A percentile compares a stretch with the other conserved stretches of the same genome.
Evolutionary conservation across 2,888 invertebrate species (phyloP).

Genomic region (Drosophila helvetica): DNA sequence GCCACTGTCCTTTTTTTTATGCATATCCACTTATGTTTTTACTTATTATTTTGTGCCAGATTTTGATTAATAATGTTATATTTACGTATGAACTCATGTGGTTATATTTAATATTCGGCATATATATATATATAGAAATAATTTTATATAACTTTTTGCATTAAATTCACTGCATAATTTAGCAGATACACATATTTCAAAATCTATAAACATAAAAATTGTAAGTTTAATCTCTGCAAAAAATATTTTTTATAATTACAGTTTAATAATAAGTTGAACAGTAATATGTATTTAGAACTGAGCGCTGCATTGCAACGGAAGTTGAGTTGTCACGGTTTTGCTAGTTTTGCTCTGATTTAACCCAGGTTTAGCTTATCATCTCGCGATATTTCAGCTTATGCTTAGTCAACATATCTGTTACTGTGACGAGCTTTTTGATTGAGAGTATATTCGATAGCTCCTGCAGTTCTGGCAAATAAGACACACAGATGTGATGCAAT

Average conservation of each 20-base stretch:
- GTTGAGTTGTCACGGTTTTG: neutral
- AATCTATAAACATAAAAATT: neutral
- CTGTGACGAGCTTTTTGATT: constrained; percentile 96
- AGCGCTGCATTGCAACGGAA: neutral
- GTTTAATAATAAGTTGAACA: neutral
- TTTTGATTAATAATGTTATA: neutral
- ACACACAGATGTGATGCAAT: constrained; percentile 97
- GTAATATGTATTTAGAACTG: neutral
- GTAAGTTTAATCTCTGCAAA: neutral
- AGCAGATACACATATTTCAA: neutral
- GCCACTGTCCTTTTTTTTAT: too few relatives aligned
- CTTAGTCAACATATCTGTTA: constrained; percentile 98
- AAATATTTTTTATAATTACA: neutral
- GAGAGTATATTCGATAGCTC: constrained; percentile 90
- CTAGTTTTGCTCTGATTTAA: neutral
- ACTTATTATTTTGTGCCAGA: neutral
- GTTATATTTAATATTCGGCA: neutral
- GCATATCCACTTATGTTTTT: neutral
- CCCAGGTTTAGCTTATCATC: constrained; percentile 88
- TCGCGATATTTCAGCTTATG: constrained; percentile 98
- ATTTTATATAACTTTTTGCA: neutral
- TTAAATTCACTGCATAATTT: neutral
- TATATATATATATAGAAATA: neutral
- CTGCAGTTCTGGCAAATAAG: constrained; percentile 94
- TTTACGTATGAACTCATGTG: neutral